Conservation (phyloP, 2,113 vertebrate genomes). For the Dermatemys mawii region DNA sequence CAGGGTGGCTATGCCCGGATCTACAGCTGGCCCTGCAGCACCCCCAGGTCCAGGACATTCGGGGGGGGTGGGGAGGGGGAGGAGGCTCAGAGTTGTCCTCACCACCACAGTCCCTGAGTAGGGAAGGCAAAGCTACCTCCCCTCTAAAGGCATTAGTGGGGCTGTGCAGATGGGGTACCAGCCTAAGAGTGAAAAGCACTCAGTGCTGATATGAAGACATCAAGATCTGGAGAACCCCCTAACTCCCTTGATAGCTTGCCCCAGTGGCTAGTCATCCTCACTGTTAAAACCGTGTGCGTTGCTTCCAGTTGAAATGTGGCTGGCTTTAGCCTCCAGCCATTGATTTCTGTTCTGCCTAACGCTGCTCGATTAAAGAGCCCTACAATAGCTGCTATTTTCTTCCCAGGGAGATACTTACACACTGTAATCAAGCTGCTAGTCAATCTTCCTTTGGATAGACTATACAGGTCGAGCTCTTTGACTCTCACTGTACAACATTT, state of each 20-base stretch:
- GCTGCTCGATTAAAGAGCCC: background rate
- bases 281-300: background rate
- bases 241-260: background rate
- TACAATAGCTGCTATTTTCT: background rate
- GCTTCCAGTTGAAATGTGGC: background rate
- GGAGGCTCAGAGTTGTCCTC: too few relatives aligned
- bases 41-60: too few relatives aligned
- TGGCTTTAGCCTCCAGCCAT: background rate
- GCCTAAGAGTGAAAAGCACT: background rate
- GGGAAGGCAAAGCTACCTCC: too few relatives aligned
- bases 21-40: too few relatives aligned
- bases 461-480: background rate
- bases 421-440: background rate
- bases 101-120: too few relatives aligned
- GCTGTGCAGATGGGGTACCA: too few relatives aligned
- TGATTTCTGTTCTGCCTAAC: background rate
- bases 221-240: background rate
- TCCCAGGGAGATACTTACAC: background rate
- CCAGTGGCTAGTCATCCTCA: background rate
- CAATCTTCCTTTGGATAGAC: background rate
- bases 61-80: rapidly evolving
- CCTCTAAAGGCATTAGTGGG: too few relatives aligned
- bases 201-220: background rate
- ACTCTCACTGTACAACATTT: background rate
- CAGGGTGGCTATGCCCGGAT: too few relatives aligned